These are phyloP conservation scores for Eupsittula cactorum DNA, from an alignment of 2,113 vertebrate genomes.

Conservation along the genomic window DNA sequence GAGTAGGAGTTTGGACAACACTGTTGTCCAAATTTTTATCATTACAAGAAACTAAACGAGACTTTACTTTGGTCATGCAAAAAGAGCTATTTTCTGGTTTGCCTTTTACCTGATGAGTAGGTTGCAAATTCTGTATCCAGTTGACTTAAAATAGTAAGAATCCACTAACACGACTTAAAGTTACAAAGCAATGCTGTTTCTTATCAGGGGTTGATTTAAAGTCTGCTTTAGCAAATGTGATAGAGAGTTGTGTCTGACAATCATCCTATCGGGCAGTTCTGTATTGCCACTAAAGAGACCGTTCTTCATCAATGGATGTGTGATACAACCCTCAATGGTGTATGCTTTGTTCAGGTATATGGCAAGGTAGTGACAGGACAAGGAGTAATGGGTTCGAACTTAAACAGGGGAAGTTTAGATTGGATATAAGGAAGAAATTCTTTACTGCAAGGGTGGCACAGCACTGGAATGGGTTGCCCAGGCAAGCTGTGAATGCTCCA, in stretches of 20 bases:
- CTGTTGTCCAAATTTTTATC: constrained; percentile 26
- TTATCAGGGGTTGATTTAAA: background rate
- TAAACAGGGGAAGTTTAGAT: too few species aligned
- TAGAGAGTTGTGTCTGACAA: background rate
- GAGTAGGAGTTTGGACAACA: background rate
- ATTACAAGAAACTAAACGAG: constrained; percentile 6
- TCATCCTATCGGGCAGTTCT: fast-evolving
- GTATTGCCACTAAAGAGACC: background rate
- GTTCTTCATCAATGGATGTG: background rate
- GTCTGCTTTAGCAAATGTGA: background rate
- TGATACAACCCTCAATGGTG: background rate
- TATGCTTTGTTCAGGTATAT: background rate
- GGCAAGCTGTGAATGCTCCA: too few species aligned
- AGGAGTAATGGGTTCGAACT: too few species aligned
- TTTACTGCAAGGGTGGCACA: too few species aligned
- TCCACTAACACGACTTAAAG: background rate
- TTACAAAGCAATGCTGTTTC: background rate
- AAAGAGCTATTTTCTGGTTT: background rate
- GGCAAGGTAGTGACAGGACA: background rate
- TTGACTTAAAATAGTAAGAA: background rate
- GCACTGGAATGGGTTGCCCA: too few species aligned
- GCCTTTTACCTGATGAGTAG: background rate
- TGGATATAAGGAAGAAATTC: too few species aligned
- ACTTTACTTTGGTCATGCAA: background rate
- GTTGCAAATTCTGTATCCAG: background rate